A percentile compares a stretch with the other conserved stretches of the same genome.
These are phyloP conservation scores for Bathynomus jamesi DNA, from an alignment of 1,140 invertebrate genomes.

Conservation along the genomic window DNA sequence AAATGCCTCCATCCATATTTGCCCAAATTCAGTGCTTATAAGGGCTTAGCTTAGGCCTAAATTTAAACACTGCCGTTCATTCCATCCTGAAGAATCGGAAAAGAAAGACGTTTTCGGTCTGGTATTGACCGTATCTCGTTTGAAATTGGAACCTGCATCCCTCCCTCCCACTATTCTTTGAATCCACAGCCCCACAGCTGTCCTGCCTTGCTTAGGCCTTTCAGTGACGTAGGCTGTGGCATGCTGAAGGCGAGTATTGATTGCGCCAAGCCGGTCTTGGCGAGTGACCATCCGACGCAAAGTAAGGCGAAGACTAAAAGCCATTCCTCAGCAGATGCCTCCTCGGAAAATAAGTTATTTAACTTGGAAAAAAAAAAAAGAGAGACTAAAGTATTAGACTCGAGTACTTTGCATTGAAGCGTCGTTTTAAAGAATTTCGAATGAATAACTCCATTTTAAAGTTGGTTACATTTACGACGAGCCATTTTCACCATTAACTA, in stretches of 20 bases:
- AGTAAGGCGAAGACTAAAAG: background rate
- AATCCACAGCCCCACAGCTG: background rate
- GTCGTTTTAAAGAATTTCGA: too few species aligned
- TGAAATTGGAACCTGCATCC: conserved; percentile 1
- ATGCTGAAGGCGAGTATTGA: conserved; percentile 1
- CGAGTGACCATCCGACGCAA: background rate
- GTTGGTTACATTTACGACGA: too few species aligned
- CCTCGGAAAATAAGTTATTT: background rate
- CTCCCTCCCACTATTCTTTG: background rate
- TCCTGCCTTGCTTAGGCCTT: background rate
- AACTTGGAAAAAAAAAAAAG: too few species aligned
- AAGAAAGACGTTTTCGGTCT: background rate
- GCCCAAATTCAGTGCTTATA: background rate
- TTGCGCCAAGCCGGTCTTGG: background rate
- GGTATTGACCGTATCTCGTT: background rate
- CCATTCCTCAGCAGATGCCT: background rate
- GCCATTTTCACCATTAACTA: too few species aligned
- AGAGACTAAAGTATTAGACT: too few species aligned
- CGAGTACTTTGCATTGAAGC: too few species aligned
- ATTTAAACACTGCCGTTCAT: background rate
- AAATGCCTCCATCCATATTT: background rate
- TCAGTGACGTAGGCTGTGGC: background rate
- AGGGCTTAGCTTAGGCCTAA: background rate
- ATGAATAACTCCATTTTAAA: too few species aligned
- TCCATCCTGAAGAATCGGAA: background rate